Base-by-base conservation (phyloP, 2,797 vertebrate species). In the Gymnodraco acuticeps region DNA sequence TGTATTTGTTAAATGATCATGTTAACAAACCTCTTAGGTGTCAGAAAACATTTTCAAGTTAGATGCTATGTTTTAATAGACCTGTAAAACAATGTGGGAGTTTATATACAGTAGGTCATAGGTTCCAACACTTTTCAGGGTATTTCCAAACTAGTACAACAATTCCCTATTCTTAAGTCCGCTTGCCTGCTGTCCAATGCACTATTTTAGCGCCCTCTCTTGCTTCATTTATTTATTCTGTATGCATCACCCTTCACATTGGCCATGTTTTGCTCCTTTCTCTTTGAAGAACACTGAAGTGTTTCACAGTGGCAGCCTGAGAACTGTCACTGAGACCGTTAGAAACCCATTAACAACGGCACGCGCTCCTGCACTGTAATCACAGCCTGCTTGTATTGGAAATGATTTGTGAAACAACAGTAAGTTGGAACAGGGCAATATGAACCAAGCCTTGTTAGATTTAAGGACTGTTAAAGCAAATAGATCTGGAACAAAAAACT, bases 271-370 rank as follows among this genome's bases (percentile, higher is more conserved):
- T 54, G 14, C 3, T 16, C 0, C 78, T 51, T 69, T 61, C 59
- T 77, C 63, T 78, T 43, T 27, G 55, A 27, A 53, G 51, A 55
- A 71, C 55, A 13, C 53, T 80, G 64, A 77, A 78, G 72, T 61
- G 45, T 50, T 82, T 58, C 64, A 69, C 67, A 55, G 66, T 63
- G 66, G 70, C 70, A 71, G 78, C 71, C 70, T 73, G 50, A 84
- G 61, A 87, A 74, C 90, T 88, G 86, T 91, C 89, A 89, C 77
- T 55, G 82, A 85, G 84, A 59, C 78, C 16, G 67, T 92, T 88
- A 88, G 63, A 81, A 85, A 86, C 88, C 87, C 88, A 89, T 94
- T 92, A 92, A 83, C 84, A 80, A 76, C 74, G 20, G 78, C 80
- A 75, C 82, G 63, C 9, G n/a, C 64, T 79, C 46, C 48, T 67